Percentiles rank a stretch among this genome's conserved stretches.
These are phyloP conservation scores for Nebria ingens DNA, from an alignment of 1,140 invertebrate genomes.

Conservation along the genomic window DNA sequence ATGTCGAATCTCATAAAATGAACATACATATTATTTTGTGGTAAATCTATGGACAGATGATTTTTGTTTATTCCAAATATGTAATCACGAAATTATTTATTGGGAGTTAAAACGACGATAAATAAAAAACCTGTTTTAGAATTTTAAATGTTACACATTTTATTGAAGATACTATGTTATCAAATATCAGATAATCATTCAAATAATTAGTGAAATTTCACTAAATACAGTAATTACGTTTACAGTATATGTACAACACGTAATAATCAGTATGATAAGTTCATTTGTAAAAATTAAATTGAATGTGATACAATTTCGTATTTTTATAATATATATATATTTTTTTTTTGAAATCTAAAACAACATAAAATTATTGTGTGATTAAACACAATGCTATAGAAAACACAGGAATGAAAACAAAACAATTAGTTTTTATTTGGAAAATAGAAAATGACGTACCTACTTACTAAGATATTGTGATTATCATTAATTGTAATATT, in stretches of 20 bases:
- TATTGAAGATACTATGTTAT: background rate
- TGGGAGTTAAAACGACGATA: too few species aligned
- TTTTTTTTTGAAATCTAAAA: background rate
- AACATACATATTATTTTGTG: too few species aligned
- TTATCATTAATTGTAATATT: background rate
- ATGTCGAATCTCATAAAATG: too few species aligned
- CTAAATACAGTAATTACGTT: background rate
- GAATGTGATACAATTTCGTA: too few species aligned
- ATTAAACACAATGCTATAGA: background rate
- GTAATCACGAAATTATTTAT: too few species aligned
- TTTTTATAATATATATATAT: too few species aligned
- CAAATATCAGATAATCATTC: background rate
- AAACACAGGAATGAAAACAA: background rate
- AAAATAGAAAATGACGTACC: background rate
- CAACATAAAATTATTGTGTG: background rate
- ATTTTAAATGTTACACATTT: background rate
- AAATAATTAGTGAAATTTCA: background rate
- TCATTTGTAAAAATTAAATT: background rate
- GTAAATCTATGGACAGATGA: too few species aligned
- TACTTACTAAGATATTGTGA: too few species aligned
- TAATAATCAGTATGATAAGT: background rate
- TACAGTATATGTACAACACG: background rate
- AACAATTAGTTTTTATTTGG: too few species aligned
- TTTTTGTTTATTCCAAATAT: too few species aligned
- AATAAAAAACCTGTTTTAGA: too few species aligned